Evolutionary conservation across 2,797 vertebrate genomes (phyloP), one percentile per base, ranked within the genome.

Genomic region (Cossypha niveicapilla): DNA sequence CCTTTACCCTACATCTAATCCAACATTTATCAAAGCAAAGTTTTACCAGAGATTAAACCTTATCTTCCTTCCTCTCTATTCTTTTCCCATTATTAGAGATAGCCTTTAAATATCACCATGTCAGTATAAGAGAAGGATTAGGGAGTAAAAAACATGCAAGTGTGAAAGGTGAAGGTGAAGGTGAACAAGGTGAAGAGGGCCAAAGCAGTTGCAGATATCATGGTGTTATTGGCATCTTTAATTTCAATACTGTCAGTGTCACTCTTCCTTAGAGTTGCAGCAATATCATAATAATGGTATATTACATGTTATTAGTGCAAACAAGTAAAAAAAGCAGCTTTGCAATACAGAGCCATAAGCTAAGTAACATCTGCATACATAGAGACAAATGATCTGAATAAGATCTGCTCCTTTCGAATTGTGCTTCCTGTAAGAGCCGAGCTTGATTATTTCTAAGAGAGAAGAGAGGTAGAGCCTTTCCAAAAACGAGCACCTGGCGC

Each of bases 401-500:
- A 1, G 14, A 39, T 27, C 21, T 4, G 10, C 3, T 58, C 37
- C 17, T 68, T 30, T 28, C 4, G 23, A 63, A 14, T 9, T n/a
- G 44, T 9, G 19, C 30, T 61, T n/a, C 12, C 18, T 3, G 6
- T 7, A 54, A 19, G 32, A 35, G 24, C 25, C 19, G 9, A 21
- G 16, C 22, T 23, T 10, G 21, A 30, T 9, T 37, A 11, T 56
- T 65, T 44, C 34, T 4, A 18, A 42, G 61, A 21, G 30, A 65
- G 42, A 18, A 32, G 27, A 42, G 45, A 23, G 24, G 10, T 0
- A 24, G 9, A 65, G 13, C 18, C 32, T 47, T 66, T 44, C 39
- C 51, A 12, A 2, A 2, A 8, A 4, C 0, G 27, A 34, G 37
- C 10, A 30, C 2, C 4, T 3, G 32, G 25, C 11, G 5, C 39